Conservation (phyloP, 2,797 vertebrate species). For the Apogon talboti region DNA sequence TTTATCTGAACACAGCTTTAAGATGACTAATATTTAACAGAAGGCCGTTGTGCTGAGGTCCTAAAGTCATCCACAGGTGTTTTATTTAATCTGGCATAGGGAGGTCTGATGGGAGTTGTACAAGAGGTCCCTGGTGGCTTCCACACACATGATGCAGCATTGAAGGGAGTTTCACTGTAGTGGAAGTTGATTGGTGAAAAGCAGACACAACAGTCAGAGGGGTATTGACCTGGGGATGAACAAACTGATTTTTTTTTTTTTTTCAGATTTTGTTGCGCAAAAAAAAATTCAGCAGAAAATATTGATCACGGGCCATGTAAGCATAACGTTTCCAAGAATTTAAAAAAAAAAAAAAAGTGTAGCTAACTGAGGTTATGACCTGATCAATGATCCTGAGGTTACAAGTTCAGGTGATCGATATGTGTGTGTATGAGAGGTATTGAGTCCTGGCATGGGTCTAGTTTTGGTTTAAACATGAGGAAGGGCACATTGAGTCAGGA, state of each 20-base stretch:
- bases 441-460: neutral
- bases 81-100: too few relatives aligned
- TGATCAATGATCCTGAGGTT: constrained; percentile 39
- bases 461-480: too few relatives aligned
- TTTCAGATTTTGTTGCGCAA: constrained; percentile 61
- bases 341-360: constrained; percentile 11
- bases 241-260: constrained; percentile 61
- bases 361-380: constrained; percentile 34
- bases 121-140: neutral
- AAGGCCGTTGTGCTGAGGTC: neutral
- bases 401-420: constrained; percentile 22
- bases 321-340: constrained; percentile 62
- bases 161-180: constrained; percentile 62
- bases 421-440: neutral
- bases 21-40: too few relatives aligned
- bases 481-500: neutral
- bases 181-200: constrained; percentile 75
- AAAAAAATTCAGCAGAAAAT: constrained; percentile 61
- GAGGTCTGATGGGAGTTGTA: neutral
- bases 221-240: constrained; percentile 76
- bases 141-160: constrained; percentile 16
- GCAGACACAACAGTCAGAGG: constrained; percentile 26
- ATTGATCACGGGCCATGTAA: constrained; percentile 47
- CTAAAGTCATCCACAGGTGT: neutral
- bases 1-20: too few relatives aligned